Conservation (phyloP, 2,888 invertebrate species). For the Phasia obesa region DNA sequence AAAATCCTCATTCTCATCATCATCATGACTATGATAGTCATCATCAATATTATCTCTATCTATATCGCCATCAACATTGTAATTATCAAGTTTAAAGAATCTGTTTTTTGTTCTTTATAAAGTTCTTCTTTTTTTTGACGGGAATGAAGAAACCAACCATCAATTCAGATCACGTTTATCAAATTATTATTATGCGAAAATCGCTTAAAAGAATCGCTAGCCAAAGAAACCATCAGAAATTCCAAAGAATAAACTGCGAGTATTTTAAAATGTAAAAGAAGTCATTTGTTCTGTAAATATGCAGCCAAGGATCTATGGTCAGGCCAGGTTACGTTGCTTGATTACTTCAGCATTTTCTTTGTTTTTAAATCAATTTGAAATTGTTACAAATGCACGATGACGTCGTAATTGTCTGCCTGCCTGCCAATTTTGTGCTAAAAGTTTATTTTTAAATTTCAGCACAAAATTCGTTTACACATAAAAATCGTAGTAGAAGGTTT, state of each 20-base stretch:
- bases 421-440: conserved; percentile 7
- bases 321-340: conserved; percentile 5
- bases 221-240: conserved; percentile 36
- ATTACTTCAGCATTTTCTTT: not conserved
- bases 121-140: conserved; percentile 23
- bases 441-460: conserved; percentile 36
- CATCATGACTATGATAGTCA: too few relatives aligned
- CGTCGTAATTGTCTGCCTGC: not conserved
- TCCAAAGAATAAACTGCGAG: conserved; percentile 18
- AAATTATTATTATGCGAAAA: conserved; percentile 81
- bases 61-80: conserved; percentile 61
- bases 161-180: conserved; percentile 79
- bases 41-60: too few relatives aligned
- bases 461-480: conserved; percentile 17
- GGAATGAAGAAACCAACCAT: conserved; percentile 53
- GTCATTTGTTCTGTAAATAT: conserved; percentile 37
- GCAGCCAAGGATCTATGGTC: conserved; percentile 74
- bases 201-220: conserved; percentile 73
- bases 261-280: conserved; percentile 41
- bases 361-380: conserved; percentile 46
- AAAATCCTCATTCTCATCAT: conserved; percentile 43
- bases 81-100: conserved; percentile 44
- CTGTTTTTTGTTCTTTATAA: conserved; percentile 14
- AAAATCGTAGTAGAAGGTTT: not conserved
- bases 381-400: conserved; percentile 49